Base-by-base conservation (phyloP, 2,888 invertebrate genomes). In the Dinocampus coccinellae region DNA sequence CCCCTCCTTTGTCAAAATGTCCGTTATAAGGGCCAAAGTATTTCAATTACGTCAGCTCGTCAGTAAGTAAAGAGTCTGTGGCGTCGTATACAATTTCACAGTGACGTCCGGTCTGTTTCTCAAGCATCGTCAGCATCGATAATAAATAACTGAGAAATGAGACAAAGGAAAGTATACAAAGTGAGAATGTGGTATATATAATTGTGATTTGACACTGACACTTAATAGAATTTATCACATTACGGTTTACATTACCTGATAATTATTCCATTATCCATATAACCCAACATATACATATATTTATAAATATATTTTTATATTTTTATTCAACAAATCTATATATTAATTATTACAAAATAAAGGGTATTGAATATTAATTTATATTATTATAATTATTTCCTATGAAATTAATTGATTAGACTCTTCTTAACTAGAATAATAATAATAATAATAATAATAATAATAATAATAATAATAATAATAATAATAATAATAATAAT, bases 41-140 rank as follows among this genome's bases (percentile, higher is more conserved):
- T 69, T 69, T 53, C 33, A 53, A 60, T 69, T 61, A 63, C 69
- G 39, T 55, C 34, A 63, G 29, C 57, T 57, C 62, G 26, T 29
- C 33, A 55, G n/a, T n/a, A 69, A 69, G 52, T 53, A 9, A 24
- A 55, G 20, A 57, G 53, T 16, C 29, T 53, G n/a, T 62, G 61
- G 57, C 66, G 67, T 58, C 69, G 74, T 75, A 53, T 75, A 74
- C 66, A 70, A 74, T 77, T 77, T 73, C 74, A 75, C 69, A 26
- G 62, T 57, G 67, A 65, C 62, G 63, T 42, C 70, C 62, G 69
- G 64, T 47, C 47, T 69, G 70, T 75, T 77, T 75, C 74, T 77
- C 77, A 72, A 74, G 77, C 75, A 69, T 67, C 77, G 77, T 77
- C 77, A 77, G 76, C 76, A 42, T 60, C 63, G 33, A 70, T 47